Evolutionary conservation across 2,797 vertebrate genomes (phyloP), one percentile per base, ranked within the genome.

Genomic region (Melanotaenia nigrans): DNA sequence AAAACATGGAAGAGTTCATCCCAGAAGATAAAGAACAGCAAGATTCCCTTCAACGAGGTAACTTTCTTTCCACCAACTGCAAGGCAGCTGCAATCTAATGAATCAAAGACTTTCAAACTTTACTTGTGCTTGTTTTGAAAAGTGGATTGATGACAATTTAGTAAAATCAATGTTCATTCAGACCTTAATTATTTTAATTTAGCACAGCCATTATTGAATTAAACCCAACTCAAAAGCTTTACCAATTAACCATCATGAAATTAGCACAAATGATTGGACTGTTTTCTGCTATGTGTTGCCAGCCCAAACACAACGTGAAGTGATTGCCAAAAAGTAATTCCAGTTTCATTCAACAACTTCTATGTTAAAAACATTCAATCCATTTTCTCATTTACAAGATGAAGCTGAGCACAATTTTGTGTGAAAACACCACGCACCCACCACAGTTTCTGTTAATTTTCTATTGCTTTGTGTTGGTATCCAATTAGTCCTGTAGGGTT

Each of bases 31-130:
- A 90, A 86, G 1, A 75, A 67, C 4, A 55, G 62, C 77, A 94
- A 93, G 61, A 93, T 84, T 0, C 11, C 77, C 16, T 95, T 98
- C 83, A 94, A 94, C 0, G 95, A 98, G 98, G 98, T 99, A 90
- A 32, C 4, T 45, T 1, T 18, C 13, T 18, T 56, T 68, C 22
- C 12, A 32, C 11, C 36, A 32, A 55, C 56, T 32, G 20, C 25
- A 47, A 32, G 32, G 40, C 24, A 60, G 13, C 22, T 61, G 13
- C 25, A 14, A 20, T 32, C 54, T 59, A 40, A 28, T 25, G n/a
- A n/a, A 5, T 53, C 10, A 33, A 53, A n/a, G 28, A 0, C 16
- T 61, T 65, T 73, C 9, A 20, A 71, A 78, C 2, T 25, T 33
- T 3, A 33, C 40, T 77, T 10, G 38, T 76, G 66, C 22, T 72